Conservation (phyloP, 2,113 vertebrate genomes). For the Stomatorhinus ivindoensis region DNA sequence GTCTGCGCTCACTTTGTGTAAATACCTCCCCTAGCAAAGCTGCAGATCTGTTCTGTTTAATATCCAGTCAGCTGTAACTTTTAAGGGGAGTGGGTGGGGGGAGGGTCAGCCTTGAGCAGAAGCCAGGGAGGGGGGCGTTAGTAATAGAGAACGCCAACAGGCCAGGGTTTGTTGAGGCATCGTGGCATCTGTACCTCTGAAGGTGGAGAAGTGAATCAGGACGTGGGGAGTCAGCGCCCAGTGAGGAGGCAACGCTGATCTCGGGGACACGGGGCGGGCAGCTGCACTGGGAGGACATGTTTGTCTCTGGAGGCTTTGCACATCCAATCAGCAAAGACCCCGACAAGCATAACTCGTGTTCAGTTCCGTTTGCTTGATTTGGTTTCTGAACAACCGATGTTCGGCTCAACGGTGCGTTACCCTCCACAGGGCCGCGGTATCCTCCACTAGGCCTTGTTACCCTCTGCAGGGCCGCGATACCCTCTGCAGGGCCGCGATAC, state of each 20-base stretch:
- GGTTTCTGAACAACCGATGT: not conserved
- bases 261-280: not conserved
- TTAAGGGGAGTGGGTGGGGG: not conserved
- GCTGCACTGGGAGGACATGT: not conserved
- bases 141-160: not conserved
- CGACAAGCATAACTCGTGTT: not conserved
- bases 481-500: no score
- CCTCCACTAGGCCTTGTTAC: not conserved
- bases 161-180: not conserved
- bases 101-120: not conserved
- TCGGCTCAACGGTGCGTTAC: not conserved
- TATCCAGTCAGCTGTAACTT: conserved; percentile 16
- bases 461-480: no score
- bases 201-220: not conserved
- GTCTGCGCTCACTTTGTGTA: conserved; percentile 49
- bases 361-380: not conserved
- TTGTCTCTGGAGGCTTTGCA: not conserved
- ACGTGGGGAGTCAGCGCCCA: not conserved
- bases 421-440: not conserved
- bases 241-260: not conserved
- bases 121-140: not conserved
- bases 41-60: conserved; percentile 29
- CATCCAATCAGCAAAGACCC: not conserved
- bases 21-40: conserved; percentile 40
- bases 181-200: not conserved